Conservation (phyloP, 1,140 invertebrate species). For the Leptonema lineaticorne region DNA sequence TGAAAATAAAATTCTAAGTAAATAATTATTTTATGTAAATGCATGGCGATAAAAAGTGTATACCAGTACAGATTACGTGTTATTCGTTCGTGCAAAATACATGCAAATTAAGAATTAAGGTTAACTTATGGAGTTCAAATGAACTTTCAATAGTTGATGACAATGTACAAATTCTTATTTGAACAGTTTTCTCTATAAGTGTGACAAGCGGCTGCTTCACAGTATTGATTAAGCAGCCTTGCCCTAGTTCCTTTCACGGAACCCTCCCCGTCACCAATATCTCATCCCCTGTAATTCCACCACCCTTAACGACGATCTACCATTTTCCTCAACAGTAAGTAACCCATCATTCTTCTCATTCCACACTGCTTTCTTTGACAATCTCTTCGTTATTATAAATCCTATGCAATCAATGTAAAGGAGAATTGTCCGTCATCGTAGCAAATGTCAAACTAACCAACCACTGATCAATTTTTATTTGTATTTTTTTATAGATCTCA, state of each 20-base stretch:
- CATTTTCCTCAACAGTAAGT: not conserved
- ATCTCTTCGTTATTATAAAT: slow-evolving; percentile 23
- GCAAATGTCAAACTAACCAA: too few relatives aligned
- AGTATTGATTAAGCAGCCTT: slow-evolving; percentile 33
- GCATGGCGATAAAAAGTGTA: too few relatives aligned
- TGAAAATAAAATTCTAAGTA: too few relatives aligned
- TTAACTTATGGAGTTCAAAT: not conserved
- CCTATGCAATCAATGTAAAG: too few relatives aligned
- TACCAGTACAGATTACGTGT: too few relatives aligned
- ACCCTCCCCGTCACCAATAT: not conserved
- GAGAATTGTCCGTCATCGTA: too few relatives aligned
- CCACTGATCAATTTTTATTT: too few relatives aligned
- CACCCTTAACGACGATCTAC: not conserved
- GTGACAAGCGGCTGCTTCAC: slow-evolving; percentile 13
- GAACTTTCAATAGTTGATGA: not conserved
- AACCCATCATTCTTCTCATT: not conserved
- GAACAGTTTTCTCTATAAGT: slow-evolving; percentile 12
- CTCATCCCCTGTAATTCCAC: not conserved
- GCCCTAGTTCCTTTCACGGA: slow-evolving; percentile 27
- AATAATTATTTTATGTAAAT: too few relatives aligned
- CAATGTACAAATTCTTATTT: slow-evolving; percentile 14
- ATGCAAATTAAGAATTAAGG: too few relatives aligned
- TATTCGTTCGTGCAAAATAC: too few relatives aligned
- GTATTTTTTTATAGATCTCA: too few relatives aligned
- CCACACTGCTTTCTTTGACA: not conserved